Conservation (phyloP, 2,797 vertebrate genomes). For the Pantherophis vulpinus region DNA sequence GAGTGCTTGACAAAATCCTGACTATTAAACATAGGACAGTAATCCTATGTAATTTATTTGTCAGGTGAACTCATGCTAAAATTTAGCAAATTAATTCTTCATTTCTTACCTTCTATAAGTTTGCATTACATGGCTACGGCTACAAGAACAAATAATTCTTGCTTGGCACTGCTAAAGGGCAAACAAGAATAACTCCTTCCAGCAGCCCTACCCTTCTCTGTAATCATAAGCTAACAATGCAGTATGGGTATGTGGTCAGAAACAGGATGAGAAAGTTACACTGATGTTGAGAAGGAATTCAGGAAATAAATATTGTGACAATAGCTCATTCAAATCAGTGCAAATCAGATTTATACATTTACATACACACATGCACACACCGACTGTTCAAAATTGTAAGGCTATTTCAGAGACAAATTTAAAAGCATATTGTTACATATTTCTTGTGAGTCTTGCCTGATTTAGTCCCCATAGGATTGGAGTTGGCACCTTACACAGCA, state of each 20-base stretch:
- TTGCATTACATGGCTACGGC: not conserved
- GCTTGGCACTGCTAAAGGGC: conserved; percentile 11
- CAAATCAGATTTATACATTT: not conserved
- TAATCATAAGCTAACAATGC: conserved; percentile 11
- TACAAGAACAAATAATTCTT: conserved; percentile 18
- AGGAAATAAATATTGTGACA: not conserved
- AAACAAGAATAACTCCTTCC: conserved; percentile 30
- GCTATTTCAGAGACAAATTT: not conserved
- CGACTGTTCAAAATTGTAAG: not conserved
- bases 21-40: not conserved
- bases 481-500: not conserved
- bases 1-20: not conserved
- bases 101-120: not conserved
- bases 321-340: not conserved
- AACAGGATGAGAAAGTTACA: not conserved
- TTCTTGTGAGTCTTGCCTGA: not conserved
- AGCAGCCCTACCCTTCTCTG: conserved; percentile 9
- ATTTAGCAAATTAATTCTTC: not conserved
- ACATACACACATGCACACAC: not conserved
- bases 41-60: not conserved
- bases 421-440: not conserved
- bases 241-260: not conserved
- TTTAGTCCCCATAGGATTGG: not conserved
- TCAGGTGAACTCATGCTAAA: not conserved
- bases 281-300: not conserved